Evolutionary conservation across 2,888 invertebrate species (phyloP).

Genomic region (Fragum sueziense): DNA sequence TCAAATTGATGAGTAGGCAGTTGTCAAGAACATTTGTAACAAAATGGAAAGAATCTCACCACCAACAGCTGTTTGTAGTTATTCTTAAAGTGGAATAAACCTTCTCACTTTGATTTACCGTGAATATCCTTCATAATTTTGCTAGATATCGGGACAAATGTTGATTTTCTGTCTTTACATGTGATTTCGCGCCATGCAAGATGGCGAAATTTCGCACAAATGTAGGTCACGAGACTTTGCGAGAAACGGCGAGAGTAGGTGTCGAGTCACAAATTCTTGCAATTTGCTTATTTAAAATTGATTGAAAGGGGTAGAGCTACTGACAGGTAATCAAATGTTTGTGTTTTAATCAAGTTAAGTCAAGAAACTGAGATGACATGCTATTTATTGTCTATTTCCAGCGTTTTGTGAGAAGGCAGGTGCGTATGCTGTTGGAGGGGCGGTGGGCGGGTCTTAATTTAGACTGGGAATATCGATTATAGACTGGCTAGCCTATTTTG

Average conservation of each 20-base stretch:
- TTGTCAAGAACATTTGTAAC: neutral
- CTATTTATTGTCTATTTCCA: too few relatives aligned
- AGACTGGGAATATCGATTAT: too few relatives aligned
- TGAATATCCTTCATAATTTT: neutral
- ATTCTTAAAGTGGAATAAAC: neutral
- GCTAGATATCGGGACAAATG: neutral
- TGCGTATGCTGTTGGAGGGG: too few relatives aligned
- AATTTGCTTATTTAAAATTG: too few relatives aligned
- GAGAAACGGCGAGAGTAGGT: conserved; percentile 12
- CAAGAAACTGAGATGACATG: too few relatives aligned
- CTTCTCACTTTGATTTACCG: neutral
- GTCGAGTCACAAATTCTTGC: too few relatives aligned
- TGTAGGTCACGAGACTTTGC: conserved; percentile 24
- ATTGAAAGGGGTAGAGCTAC: too few relatives aligned
- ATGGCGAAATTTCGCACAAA: conserved; percentile 27
- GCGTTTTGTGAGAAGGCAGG: too few relatives aligned
- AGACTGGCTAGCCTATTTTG: too few relatives aligned
- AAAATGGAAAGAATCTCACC: neutral
- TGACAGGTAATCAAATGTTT: too few relatives aligned
- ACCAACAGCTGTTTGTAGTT: neutral
- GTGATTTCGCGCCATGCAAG: conserved; percentile 21
- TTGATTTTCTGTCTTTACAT: neutral
- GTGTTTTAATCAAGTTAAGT: too few relatives aligned
- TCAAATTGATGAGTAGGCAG: neutral
- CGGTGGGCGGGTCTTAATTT: too few relatives aligned